Percentiles rank a stretch among this genome's conserved stretches.
phyloP scores from a whole-genome alignment of 2,888 invertebrate genomes.

The Ectemnius continuus region DNA sequence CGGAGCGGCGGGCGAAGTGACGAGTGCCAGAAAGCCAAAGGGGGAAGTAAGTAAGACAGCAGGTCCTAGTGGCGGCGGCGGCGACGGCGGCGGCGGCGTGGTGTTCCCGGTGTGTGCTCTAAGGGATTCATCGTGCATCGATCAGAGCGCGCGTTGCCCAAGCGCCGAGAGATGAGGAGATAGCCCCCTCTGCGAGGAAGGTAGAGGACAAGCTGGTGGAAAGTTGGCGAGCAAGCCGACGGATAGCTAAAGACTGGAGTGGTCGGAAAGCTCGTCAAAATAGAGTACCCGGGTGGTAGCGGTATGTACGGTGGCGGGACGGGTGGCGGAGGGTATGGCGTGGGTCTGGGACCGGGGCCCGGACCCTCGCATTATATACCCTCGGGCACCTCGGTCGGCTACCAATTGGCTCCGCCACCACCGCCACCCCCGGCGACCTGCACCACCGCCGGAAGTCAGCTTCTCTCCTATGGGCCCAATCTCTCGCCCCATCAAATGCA shows the following conservation, averaged over 20 bases:
- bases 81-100: no score
- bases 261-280: conserved; percentile 63
- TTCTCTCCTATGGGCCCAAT: conserved; percentile 71
- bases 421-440: conserved; percentile 59
- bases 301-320: conserved; percentile 75
- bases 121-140: conserved; percentile 6
- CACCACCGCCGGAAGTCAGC: conserved; percentile 67
- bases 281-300: conserved; percentile 73
- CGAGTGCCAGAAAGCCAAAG: no score
- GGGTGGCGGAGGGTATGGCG: conserved; percentile 72
- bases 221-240: background rate
- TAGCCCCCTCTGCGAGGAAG: conserved; percentile 4
- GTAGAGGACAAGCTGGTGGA: background rate
- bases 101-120: background rate
- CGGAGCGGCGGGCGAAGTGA: no score
- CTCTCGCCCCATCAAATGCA: conserved; percentile 73
- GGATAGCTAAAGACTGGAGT: background rate
- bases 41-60: no score
- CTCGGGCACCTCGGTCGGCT: conserved; percentile 67
- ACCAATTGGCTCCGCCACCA: conserved; percentile 72
- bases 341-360: conserved; percentile 71
- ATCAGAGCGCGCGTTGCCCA: background rate
- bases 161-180: conserved; percentile 1
- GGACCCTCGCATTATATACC: conserved; percentile 73
- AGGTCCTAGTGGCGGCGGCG: no score